phyloP scores from a whole-genome alignment of 2,797 vertebrate species.

The Melanotaenia boesemani region DNA sequence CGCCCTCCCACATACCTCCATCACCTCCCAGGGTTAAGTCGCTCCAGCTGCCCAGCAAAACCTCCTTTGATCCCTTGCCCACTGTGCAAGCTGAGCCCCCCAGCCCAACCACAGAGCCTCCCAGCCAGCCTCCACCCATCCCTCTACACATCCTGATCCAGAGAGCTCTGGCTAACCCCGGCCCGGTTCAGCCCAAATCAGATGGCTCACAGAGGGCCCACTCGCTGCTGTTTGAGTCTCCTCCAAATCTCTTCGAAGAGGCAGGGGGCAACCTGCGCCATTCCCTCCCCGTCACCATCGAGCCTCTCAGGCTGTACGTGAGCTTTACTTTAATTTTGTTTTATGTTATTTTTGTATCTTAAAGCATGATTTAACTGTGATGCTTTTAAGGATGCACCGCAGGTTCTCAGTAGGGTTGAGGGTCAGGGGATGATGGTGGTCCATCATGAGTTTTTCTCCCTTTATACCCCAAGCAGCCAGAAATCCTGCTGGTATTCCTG shows the following conservation, averaged over 20 bases:
- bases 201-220: conserved; percentile 90
- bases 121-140: conserved; percentile 81
- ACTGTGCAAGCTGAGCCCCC: conserved; percentile 62
- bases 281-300: conserved; percentile 93
- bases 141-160: conserved; percentile 94
- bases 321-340: neutral
- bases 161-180: conserved; percentile 89
- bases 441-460: no score
- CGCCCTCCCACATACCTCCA: conserved; percentile 70
- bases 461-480: no score
- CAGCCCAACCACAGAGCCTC: conserved; percentile 75
- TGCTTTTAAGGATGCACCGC: no score
- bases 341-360: no score
- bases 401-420: no score
- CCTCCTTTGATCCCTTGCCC: conserved; percentile 52
- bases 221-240: conserved; percentile 89
- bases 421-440: no score
- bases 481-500: no score
- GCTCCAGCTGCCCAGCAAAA: conserved; percentile 28
- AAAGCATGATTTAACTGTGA: no score
- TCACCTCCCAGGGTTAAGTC: conserved; percentile 67
- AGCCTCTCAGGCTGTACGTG: conserved; percentile 96
- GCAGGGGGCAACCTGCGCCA: conserved; percentile 63
- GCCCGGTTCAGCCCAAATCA: conserved; percentile 76
- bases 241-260: conserved; percentile 75